A percentile compares a stretch with the other conserved stretches of the same genome.
Evolutionary conservation across 1,140 invertebrate genomes (phyloP).

Genomic region (Drosophila ogumai): DNA sequence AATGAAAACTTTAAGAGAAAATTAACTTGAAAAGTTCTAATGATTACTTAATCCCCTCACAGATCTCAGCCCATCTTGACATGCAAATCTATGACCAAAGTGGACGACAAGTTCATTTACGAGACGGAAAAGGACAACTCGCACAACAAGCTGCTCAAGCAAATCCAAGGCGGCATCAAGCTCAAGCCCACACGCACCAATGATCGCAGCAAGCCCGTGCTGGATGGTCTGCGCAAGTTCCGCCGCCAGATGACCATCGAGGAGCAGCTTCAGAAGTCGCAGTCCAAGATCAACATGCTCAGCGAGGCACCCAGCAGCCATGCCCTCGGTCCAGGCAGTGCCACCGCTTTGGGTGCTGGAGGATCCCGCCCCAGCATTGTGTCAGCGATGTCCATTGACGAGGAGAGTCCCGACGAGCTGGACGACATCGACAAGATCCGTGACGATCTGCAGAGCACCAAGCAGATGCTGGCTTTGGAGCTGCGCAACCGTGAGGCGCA

Average conservation of each 20-base stretch:
- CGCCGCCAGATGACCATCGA: conserved; percentile 94
- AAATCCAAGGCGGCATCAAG: conserved; percentile 92
- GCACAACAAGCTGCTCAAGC: conserved; percentile 92
- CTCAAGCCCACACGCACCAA: conserved; percentile 92
- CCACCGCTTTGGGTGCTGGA: conserved; percentile 84
- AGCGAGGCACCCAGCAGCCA: conserved; percentile 77
- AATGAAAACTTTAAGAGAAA: neutral
- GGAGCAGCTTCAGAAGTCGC: conserved; percentile 93
- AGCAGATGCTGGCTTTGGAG: conserved; percentile 94
- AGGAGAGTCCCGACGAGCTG: conserved; percentile 91
- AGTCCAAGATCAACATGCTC: conserved; percentile 87
- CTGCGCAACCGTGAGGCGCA: conserved; percentile 93
- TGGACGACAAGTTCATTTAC: conserved; percentile 93
- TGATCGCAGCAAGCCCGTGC: conserved; percentile 93
- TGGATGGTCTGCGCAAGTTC: conserved; percentile 94
- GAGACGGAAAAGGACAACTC: conserved; percentile 94
- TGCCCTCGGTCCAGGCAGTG: conserved; percentile 83
- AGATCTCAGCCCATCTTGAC: conserved; percentile 88
- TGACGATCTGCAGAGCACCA: conserved; percentile 95
- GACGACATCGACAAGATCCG: conserved; percentile 96
- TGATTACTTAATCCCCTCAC: neutral
- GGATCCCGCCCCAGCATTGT: conserved; percentile 82
- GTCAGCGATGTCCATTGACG: conserved; percentile 75
- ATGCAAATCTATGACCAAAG: conserved; percentile 87
- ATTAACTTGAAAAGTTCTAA: neutral